Percentiles rank a stretch among this genome's conserved stretches.
These are phyloP conservation scores for Bucorvus abyssinicus DNA, from an alignment of 2,797 vertebrate species.

Conservation along the genomic window DNA sequence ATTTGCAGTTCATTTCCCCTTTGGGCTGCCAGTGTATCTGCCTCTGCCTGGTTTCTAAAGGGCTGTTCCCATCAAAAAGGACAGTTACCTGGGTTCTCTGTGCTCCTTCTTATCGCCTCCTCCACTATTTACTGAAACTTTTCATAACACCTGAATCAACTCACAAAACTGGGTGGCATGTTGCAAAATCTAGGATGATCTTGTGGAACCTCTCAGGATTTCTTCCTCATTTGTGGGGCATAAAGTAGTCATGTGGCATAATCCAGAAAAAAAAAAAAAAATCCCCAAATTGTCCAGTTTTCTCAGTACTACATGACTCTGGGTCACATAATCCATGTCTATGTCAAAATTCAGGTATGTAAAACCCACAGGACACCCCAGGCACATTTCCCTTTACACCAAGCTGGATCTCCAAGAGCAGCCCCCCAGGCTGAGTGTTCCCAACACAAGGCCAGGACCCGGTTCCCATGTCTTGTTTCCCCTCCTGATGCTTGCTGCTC, in stretches of 20 bases:
- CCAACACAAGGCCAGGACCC: background rate
- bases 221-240: background rate
- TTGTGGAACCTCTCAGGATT: background rate
- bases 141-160: background rate
- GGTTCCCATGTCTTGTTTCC: fast-evolving
- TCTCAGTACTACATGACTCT: background rate
- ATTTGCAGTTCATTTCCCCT: background rate
- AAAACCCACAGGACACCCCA: background rate
- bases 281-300: background rate
- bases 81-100: background rate
- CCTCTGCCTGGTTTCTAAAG: background rate
- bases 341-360: background rate
- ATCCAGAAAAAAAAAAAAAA: background rate
- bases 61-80: background rate
- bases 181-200: background rate
- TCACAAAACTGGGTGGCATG: background rate
- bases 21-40: background rate
- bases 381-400: background rate
- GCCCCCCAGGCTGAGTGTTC: background rate
- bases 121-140: background rate
- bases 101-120: background rate
- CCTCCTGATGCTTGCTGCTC: background rate
- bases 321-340: background rate
- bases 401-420: background rate
- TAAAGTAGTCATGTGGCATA: background rate